Evolutionary conservation across 2,113 vertebrate genomes (phyloP).

Genomic region (Cinclus mexicanus): DNA sequence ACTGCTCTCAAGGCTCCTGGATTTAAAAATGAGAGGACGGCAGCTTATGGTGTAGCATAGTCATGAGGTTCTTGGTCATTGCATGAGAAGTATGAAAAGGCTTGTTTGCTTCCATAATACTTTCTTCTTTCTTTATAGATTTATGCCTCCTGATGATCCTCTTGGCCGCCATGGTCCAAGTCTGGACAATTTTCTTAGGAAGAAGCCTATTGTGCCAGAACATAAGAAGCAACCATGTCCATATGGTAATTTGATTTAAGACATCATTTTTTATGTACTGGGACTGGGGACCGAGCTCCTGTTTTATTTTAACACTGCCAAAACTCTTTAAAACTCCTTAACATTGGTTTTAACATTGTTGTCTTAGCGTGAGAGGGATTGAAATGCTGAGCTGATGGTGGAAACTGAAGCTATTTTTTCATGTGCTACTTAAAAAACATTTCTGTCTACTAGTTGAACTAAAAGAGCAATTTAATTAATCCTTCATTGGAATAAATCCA

Average conservation of each 20-base stretch:
- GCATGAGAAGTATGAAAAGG: neutral
- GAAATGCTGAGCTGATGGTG: neutral
- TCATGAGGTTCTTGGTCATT: neutral
- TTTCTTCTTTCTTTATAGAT: constrained; percentile 71
- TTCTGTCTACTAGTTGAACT: neutral
- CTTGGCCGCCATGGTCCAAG: constrained; percentile 95
- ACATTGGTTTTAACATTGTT: neutral
- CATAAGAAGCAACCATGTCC: constrained; percentile 98
- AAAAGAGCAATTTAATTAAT: neutral
- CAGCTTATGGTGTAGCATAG: neutral
- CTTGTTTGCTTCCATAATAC: neutral
- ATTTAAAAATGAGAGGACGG: neutral
- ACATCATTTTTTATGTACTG: neutral
- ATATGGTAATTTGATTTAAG: constrained; percentile 82
- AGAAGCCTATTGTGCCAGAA: constrained; percentile 91
- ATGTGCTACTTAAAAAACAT: neutral
- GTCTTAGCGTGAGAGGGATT: neutral
- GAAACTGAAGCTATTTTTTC: neutral
- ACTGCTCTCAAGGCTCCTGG: neutral
- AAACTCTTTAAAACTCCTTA: neutral
- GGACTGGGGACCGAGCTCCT: neutral
- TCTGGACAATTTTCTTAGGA: constrained; percentile 96
- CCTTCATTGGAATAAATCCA: neutral
- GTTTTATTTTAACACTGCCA: neutral
- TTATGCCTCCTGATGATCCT: constrained; percentile 98